phyloP scores from a whole-genome alignment of 2,797 vertebrate species.

The Sebastes wilsoni region DNA sequence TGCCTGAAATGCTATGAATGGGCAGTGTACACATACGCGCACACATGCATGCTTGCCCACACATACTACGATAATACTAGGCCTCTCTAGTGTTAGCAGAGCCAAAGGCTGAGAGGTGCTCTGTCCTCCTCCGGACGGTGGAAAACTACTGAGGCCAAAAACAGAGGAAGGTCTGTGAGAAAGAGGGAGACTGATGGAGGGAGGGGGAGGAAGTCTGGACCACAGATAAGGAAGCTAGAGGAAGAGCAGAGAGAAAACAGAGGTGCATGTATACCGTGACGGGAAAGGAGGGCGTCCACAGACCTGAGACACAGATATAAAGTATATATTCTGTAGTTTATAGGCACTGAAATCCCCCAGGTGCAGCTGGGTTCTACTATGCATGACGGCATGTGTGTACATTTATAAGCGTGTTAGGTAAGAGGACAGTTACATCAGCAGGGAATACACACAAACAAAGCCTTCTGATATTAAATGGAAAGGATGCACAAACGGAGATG shows the following conservation, averaged over 20 bases:
- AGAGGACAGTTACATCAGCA: constrained; percentile 37
- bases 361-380: background rate
- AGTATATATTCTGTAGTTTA: background rate
- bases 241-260: constrained; percentile 72
- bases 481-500: constrained; percentile 4
- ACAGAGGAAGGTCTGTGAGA: constrained; percentile 75
- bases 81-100: constrained; percentile 41
- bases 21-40: constrained; percentile 34
- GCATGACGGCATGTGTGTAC: background rate
- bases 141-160: constrained; percentile 69
- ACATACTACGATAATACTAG: constrained; percentile 47
- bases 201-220: constrained; percentile 81
- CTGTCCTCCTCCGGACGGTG: constrained; percentile 41
- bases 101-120: constrained; percentile 32
- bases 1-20: constrained; percentile 73
- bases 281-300: background rate
- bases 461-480: constrained; percentile 7
- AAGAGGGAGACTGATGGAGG: constrained; percentile 46
- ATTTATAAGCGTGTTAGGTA: constrained; percentile 18
- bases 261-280: constrained; percentile 33
- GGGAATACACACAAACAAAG: constrained; percentile 27
- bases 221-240: constrained; percentile 78
- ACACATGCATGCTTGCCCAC: constrained; percentile 42
- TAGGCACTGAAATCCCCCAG: background rate
- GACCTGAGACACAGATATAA: constrained; percentile 4